Evolutionary conservation across 1,140 invertebrate species (phyloP), one percentile per base, ranked within the genome.

Genomic region (Adoxophyes honmai): DNA sequence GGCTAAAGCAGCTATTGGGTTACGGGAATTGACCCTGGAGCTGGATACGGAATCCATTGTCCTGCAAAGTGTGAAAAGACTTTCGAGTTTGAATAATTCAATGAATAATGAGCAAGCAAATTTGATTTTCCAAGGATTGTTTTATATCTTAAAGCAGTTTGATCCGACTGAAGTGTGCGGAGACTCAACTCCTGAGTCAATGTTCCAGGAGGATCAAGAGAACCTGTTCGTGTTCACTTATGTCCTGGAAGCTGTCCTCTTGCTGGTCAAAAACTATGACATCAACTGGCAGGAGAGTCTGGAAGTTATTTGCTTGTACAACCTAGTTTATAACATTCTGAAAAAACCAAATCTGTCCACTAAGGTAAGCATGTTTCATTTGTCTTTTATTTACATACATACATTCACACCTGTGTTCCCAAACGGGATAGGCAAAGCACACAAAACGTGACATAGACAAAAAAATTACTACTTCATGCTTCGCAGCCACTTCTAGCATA

Each of bases 281-380:
- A 91, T 95, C 1, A 93, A 92, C 5, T 95, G 94, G 94, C 91
- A 92, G 44, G 94, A 95, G 66, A 93, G 91, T 65, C 84, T 94
- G 5, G 93, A 94, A 87, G 92, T 93, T 1, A 87, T 93, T 35
- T 93, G 92, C 60, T 74, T 93, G 16, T 84, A 92, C 48, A 88
- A 81, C 3, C 80, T 91, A 37, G 90, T 90, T 0, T 88, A 88
- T 54, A 87, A 88, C 64, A 90, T 92, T 55, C 77, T 92, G 21
- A 90, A 91, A 65, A 89, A 91, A 59, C 67, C 87, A 1, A 90
- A 90, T 64, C 81, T 91, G 14, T 70, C 82, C 55, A 70, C 86
- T 39, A 91, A 91, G 82, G 92, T 92, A 70, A 81, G 76, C 35
- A 42, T 62, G 48, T 9, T 56, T 13, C 13, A 53, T 58, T 38